Conservation (phyloP, 2,888 invertebrate species). For the Osedax fenrisi region DNA sequence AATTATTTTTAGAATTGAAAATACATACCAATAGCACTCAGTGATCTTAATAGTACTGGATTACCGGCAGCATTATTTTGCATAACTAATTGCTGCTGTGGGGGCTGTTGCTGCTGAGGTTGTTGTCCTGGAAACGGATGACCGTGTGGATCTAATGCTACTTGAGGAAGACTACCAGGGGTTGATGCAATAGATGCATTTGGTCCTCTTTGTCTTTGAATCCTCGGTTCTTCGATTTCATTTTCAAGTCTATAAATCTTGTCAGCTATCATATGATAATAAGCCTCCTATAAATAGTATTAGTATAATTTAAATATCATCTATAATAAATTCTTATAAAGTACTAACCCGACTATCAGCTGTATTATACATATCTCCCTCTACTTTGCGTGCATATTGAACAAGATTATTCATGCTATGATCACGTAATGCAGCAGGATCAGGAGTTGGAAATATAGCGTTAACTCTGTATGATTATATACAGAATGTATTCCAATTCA, state of each 20-base stretch:
- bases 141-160: no score
- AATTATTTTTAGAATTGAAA: no score
- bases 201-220: slow-evolving; percentile 58
- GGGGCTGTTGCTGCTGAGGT: background rate
- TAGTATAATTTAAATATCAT: background rate
- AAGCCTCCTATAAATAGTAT: slow-evolving; percentile 62
- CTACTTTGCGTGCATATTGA: slow-evolving; percentile 92
- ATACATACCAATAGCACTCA: no score
- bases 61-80: no score
- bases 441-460: slow-evolving; percentile 96
- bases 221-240: slow-evolving; percentile 82
- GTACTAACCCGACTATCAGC: slow-evolving; percentile 69
- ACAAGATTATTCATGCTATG: slow-evolving; percentile 93
- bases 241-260: slow-evolving; percentile 99
- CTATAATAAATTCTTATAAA: background rate
- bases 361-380: slow-evolving; percentile 98
- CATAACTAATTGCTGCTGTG: background rate
- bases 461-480: slow-evolving; percentile 61
- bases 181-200: background rate
- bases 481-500: background rate
- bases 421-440: slow-evolving; percentile 87
- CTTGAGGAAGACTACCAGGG: background rate
- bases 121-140: no score
- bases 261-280: slow-evolving; percentile 92
- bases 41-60: no score